These are phyloP conservation scores for Rousettus leschenaultii DNA, from an alignment of 2,113 vertebrate genomes.

Conservation along the genomic window DNA sequence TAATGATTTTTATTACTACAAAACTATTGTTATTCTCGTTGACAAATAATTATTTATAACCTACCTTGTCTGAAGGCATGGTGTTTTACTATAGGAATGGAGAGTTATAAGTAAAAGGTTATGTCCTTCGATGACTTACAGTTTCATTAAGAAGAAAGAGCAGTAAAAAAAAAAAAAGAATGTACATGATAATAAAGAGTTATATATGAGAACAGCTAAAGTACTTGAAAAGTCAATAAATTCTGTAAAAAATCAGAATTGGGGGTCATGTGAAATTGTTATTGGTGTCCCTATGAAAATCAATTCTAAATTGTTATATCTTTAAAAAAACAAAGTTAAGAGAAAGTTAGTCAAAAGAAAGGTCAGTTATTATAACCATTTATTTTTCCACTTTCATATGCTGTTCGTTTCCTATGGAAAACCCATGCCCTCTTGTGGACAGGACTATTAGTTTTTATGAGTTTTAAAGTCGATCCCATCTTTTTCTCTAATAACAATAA, in stretches of 20 bases:
- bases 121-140: neutral
- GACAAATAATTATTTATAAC: neutral
- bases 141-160: neutral
- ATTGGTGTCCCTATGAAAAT: neutral
- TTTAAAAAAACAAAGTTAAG: conserved; percentile 9
- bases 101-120: neutral
- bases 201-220: neutral
- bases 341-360: neutral
- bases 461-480: neutral
- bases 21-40: neutral
- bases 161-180: neutral
- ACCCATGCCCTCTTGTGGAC: conserved; percentile 63
- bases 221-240: neutral
- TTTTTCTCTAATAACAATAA: neutral
- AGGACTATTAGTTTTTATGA: conserved; percentile 21
- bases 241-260: neutral
- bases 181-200: neutral
- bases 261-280: neutral
- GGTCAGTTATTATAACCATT: neutral
- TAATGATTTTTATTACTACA: neutral
- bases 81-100: neutral
- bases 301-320: neutral
- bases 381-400: neutral
- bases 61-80: neutral
- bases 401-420: conserved; percentile 28